Evolutionary conservation across 2,113 vertebrate genomes (phyloP).

Genomic region (Casuarius casuarius): DNA sequence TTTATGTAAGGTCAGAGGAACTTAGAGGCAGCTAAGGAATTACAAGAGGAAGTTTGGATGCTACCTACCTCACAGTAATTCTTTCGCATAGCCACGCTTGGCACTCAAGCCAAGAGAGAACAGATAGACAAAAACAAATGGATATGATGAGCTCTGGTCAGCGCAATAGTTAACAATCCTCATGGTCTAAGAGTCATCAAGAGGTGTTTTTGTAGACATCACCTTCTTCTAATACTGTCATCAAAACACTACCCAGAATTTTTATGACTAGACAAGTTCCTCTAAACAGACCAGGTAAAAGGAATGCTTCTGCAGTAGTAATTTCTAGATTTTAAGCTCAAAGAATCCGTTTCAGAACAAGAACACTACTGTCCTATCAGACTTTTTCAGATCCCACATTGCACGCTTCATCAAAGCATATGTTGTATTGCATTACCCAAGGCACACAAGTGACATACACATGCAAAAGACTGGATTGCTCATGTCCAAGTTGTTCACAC

Average conservation of each 20-base stretch:
- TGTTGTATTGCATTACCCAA: neutral
- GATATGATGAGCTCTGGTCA: neutral
- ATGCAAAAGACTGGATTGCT: neutral
- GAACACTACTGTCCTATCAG: neutral
- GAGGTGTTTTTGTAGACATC: neutral
- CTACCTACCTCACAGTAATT: neutral
- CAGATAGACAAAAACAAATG: neutral
- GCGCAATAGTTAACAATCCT: neutral
- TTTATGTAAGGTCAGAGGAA: neutral
- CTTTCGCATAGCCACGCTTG: neutral
- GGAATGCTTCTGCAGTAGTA: neutral
- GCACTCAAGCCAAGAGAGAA: neutral
- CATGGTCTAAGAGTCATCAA: neutral
- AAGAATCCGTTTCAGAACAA: neutral
- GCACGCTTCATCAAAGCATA: neutral
- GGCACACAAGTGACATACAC: fast-evolving
- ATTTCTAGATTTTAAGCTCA: neutral
- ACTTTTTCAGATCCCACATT: neutral
- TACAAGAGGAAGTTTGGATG: neutral
- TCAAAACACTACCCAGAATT: neutral
- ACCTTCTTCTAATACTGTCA: neutral
- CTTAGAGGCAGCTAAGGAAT: neutral
- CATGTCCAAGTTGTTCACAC: neutral
- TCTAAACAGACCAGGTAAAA: neutral
- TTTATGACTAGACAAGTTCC: neutral